A percentile compares a stretch with the other conserved stretches of the same genome.
phyloP scores from a whole-genome alignment of 2,888 invertebrate species.

The Eupithecia pulchellata region DNA sequence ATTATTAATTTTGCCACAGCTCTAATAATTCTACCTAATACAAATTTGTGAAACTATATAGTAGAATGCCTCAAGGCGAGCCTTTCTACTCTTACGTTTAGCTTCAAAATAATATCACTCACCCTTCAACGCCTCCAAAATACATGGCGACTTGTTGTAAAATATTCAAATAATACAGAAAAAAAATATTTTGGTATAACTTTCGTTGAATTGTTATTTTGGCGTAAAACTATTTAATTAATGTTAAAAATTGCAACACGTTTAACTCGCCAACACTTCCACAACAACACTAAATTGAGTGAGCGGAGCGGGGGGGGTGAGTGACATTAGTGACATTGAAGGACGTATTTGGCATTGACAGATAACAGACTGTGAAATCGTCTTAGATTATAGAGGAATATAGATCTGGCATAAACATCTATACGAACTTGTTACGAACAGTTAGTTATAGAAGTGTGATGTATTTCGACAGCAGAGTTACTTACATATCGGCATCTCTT shows the following conservation, averaged over 20 bases:
- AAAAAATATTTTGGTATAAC: not conserved
- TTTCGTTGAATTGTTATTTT: slow-evolving; percentile 5
- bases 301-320: not conserved
- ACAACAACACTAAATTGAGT: slow-evolving; percentile 48
- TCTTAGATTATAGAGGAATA: too few species aligned
- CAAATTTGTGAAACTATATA: slow-evolving; percentile 62
- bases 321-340: slow-evolving; percentile 17
- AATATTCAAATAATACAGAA: not conserved
- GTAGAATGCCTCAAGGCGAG: slow-evolving; percentile 68
- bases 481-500: too few species aligned
- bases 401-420: too few species aligned
- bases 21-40: slow-evolving; percentile 35
- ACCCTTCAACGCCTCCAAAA: slow-evolving; percentile 81
- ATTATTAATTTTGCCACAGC: slow-evolving; percentile 8
- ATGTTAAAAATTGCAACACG: slow-evolving; percentile 38
- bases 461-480: too few species aligned
- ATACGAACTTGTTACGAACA: too few species aligned
- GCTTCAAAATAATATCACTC: slow-evolving; percentile 50
- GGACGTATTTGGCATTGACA: slow-evolving; percentile 31
- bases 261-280: slow-evolving; percentile 55
- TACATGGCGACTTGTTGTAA: slow-evolving; percentile 50
- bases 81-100: slow-evolving; percentile 74
- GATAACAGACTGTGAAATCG: slow-evolving; percentile 2
- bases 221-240: slow-evolving; percentile 13
- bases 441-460: too few species aligned